Percentiles rank a stretch among this genome's conserved stretches.
phyloP scores from a whole-genome alignment of 2,888 invertebrate genomes.

The Apamea crenata region DNA sequence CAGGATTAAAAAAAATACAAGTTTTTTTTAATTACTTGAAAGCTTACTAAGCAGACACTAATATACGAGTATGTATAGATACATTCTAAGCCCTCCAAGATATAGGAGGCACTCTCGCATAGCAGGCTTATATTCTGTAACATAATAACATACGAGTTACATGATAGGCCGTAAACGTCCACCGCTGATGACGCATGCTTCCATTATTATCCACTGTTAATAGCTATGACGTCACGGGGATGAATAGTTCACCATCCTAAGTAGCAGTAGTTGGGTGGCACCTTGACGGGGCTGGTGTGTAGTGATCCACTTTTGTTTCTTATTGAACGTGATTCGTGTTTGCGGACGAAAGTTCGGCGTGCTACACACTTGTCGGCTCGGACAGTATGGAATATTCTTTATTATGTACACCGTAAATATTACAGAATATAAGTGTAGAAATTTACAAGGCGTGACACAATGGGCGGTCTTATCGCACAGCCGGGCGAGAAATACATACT shows the following conservation, averaged over 20 bases:
- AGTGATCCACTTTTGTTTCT: constrained; percentile 6
- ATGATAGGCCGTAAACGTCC: constrained; percentile 39
- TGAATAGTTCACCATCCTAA: constrained; percentile 9
- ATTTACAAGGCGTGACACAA: no score
- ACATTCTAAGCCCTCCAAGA: background rate
- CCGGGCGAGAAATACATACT: no score
- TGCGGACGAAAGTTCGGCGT: no score
- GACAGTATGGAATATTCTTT: no score
- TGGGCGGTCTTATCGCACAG: no score
- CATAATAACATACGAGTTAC: constrained; percentile 31
- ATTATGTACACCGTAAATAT: no score
- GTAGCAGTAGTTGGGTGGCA: background rate
- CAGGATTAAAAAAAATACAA: no score
- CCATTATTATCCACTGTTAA: constrained; percentile 16
- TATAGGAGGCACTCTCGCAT: background rate
- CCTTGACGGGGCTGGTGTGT: background rate
- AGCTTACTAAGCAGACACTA: background rate
- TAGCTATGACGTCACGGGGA: background rate
- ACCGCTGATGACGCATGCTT: constrained; percentile 35
- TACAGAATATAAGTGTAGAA: no score
- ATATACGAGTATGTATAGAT: background rate
- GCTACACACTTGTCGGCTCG: no score
- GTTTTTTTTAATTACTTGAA: no score
- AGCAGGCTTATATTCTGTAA: constrained; percentile 20
- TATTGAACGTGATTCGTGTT: background rate